phyloP scores from a whole-genome alignment of 2,113 vertebrate species.

The Myodes glareolus region DNA sequence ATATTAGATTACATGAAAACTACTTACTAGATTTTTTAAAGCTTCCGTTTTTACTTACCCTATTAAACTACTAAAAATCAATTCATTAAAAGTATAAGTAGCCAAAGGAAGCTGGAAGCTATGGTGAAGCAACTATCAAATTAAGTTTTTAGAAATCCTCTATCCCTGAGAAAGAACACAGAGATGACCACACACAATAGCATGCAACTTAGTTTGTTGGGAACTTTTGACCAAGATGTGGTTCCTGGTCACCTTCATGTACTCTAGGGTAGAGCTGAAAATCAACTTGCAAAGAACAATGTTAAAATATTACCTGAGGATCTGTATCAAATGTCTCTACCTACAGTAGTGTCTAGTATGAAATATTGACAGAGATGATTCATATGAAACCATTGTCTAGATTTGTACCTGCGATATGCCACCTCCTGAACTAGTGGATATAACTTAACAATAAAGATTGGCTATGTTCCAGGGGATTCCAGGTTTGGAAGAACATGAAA shows the following conservation, averaged over 20 bases:
- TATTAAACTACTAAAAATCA: conserved; percentile 50
- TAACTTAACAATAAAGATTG: conserved; percentile 78
- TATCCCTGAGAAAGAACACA: conserved; percentile 91
- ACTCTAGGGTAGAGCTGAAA: conserved; percentile 91
- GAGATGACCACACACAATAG: conserved; percentile 91
- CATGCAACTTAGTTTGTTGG: conserved; percentile 90
- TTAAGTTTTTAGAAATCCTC: conserved; percentile 70
- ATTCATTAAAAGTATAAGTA: conserved; percentile 56
- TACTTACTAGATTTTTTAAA: conserved; percentile 68
- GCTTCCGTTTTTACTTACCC: conserved; percentile 66
- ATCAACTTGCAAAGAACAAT: conserved; percentile 91
- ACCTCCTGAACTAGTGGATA: conserved; percentile 89
- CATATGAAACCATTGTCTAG: conserved; percentile 91
- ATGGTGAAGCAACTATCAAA: not conserved
- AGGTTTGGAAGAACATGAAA: conserved; percentile 86
- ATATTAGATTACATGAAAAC: conserved; percentile 80
- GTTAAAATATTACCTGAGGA: conserved; percentile 94
- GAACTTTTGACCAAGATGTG: conserved; percentile 91
- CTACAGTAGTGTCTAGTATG: conserved; percentile 89
- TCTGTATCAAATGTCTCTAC: conserved; percentile 90
- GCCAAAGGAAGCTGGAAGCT: not conserved
- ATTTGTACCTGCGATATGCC: conserved; percentile 92
- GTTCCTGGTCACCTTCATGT: conserved; percentile 92
- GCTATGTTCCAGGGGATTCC: not conserved
- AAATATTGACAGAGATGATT: conserved; percentile 89